Conservation (phyloP, 2,797 vertebrate genomes). For the Artibeus lituratus region DNA sequence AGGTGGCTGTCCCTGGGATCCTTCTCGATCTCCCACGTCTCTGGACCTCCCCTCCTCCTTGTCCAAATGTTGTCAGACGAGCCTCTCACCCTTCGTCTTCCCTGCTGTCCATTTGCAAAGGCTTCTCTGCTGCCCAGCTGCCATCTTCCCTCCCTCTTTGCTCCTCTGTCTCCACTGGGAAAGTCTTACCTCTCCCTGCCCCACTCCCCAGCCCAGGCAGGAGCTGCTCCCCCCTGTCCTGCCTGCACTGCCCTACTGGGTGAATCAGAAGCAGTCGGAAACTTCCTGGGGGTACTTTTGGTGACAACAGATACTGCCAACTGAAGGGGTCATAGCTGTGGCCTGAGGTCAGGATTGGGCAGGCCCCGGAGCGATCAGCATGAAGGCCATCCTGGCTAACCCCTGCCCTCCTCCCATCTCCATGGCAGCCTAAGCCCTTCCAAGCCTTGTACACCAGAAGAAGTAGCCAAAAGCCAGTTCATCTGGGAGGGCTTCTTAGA, state of each 20-base stretch:
- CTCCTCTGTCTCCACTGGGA: background rate
- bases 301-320: background rate
- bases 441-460: background rate
- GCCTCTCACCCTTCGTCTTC: background rate
- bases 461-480: background rate
- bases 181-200: background rate
- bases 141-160: background rate
- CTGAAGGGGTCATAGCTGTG: background rate
- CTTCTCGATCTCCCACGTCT: background rate
- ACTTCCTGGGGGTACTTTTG: background rate
- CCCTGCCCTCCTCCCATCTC: background rate
- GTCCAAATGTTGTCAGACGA: background rate
- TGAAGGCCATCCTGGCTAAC: background rate
- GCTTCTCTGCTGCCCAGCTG: background rate
- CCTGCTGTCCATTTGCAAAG: background rate
- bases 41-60: background rate
- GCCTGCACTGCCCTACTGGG: background rate
- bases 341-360: background rate
- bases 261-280: background rate
- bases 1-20: background rate
- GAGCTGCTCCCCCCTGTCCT: background rate
- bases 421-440: background rate
- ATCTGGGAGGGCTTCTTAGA: slow-evolving; percentile 38
- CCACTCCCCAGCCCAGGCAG: background rate
- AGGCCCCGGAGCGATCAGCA: background rate